Evolutionary conservation across 2,888 invertebrate species (phyloP).

Genomic region (Caenorhabditis sp.): DNA sequence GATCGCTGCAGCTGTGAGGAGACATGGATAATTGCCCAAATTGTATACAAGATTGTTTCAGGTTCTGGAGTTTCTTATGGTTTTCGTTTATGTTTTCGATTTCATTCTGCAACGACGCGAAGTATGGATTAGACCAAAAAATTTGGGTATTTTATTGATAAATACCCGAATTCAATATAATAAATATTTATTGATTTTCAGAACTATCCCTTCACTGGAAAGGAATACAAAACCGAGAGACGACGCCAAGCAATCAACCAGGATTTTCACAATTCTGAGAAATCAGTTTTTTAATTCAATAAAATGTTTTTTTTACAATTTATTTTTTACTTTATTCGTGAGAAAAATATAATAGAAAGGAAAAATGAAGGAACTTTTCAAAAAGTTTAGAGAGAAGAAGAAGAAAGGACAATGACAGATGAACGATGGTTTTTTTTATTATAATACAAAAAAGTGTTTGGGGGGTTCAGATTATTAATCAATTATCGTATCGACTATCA

Average conservation of each 20-base stretch:
- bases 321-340: background rate
- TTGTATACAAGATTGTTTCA: conserved; percentile 15
- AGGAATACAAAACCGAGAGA: conserved; percentile 42
- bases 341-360: background rate
- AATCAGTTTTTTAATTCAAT: background rate
- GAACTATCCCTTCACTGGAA: conserved; percentile 52
- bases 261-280: background rate
- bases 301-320: background rate
- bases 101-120: conserved; percentile 48
- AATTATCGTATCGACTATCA: background rate
- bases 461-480: no score
- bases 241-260: background rate
- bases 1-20: conserved; percentile 56
- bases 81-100: conserved; percentile 50
- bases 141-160: conserved; percentile 27
- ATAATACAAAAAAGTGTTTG: no score
- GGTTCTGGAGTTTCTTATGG: conserved; percentile 58
- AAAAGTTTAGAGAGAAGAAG: background rate
- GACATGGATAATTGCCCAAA: background rate
- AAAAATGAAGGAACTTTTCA: no score
- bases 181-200: conserved; percentile 18
- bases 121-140: conserved; percentile 45
- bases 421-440: background rate
- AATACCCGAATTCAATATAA: background rate
- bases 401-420: background rate